Evolutionary conservation across 2,797 vertebrate genomes (phyloP).

Genomic region (Perdix hodgsoniae): DNA sequence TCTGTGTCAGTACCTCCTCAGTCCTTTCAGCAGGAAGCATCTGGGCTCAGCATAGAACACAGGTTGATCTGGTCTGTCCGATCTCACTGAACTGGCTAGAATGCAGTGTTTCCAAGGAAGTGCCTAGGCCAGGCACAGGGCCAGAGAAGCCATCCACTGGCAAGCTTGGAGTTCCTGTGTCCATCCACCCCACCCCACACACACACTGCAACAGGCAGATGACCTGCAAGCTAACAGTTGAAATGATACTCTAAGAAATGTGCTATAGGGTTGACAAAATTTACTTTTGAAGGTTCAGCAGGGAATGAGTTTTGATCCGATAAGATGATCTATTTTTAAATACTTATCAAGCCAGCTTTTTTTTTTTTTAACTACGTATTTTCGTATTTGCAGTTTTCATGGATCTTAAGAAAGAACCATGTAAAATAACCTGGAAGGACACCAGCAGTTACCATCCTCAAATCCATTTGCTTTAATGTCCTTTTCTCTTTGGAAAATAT

Average conservation of each 20-base stretch:
- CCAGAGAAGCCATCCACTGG: neutral
- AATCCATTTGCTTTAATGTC: neutral
- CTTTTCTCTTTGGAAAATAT: neutral
- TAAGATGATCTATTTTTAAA: neutral
- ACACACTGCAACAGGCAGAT: neutral
- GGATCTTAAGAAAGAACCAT: neutral
- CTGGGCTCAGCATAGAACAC: too few species aligned
- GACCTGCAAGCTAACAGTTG: neutral
- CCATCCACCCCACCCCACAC: neutral
- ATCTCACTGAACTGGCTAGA: neutral
- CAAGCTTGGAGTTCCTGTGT: neutral
- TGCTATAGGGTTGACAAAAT: neutral
- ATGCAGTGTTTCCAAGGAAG: neutral
- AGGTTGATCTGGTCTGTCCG: too few species aligned
- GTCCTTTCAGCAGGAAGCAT: neutral
- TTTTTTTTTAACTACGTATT: neutral
- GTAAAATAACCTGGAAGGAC: neutral
- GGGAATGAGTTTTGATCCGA: neutral
- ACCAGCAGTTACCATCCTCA: neutral
- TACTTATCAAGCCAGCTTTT: neutral
- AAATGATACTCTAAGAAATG: neutral
- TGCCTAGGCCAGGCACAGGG: neutral
- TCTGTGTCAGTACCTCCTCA: neutral
- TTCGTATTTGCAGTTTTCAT: neutral
- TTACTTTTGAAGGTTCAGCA: neutral